A percentile compares a stretch with the other conserved stretches of the same genome.
These are phyloP conservation scores for Melanostigma gelatinosum DNA, from an alignment of 2,113 vertebrate genomes.

Conservation along the genomic window DNA sequence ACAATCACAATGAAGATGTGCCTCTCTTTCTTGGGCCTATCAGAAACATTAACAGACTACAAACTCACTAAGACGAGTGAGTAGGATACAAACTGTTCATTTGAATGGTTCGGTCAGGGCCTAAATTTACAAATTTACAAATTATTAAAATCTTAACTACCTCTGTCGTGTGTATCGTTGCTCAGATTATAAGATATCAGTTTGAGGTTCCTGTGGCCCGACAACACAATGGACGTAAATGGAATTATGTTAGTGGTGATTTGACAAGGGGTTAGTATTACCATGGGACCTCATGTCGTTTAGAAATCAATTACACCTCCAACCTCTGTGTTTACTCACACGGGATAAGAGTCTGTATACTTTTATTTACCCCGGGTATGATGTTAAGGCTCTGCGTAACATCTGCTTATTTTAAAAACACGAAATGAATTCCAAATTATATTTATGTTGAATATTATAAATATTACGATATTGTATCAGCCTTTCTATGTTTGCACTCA, in stretches of 20 bases:
- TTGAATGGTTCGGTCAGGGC: not conserved
- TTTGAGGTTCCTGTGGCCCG: not conserved
- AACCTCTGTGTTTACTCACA: too few relatives aligned
- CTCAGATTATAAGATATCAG: not conserved
- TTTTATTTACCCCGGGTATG: too few relatives aligned
- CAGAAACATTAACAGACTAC: not conserved
- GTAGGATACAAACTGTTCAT: not conserved
- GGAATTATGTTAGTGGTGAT: not conserved
- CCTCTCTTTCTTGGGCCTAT: not conserved
- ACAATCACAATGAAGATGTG: constrained; percentile 12
- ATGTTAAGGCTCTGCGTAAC: too few relatives aligned
- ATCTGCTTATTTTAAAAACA: too few relatives aligned
- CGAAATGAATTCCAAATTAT: too few relatives aligned
- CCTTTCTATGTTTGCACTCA: too few relatives aligned
- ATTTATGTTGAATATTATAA: too few relatives aligned
- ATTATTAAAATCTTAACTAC: not conserved
- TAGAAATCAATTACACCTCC: too few relatives aligned
- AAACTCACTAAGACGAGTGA: not conserved
- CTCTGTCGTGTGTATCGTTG: not conserved
- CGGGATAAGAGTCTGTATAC: too few relatives aligned
- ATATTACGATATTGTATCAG: too few relatives aligned
- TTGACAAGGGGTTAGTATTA: too few relatives aligned
- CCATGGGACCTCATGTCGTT: too few relatives aligned
- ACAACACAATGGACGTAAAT: not conserved
- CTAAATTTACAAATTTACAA: not conserved